phyloP scores from a whole-genome alignment of 2,113 vertebrate species.

The human (Homo sapiens) region GRCh38 chr11:128545501-128546000 shows the following conservation, averaged over 20 bases:
- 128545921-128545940: background rate
- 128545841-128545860: background rate
- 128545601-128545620: background rate
- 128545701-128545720: background rate
- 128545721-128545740: background rate
- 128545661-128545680: constrained; percentile 10
- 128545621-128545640: background rate
- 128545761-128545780: background rate
- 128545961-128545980: background rate
- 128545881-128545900: background rate
- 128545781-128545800: background rate
- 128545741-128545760: background rate
- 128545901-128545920: background rate
- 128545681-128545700: background rate
- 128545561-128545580: background rate
- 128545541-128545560: background rate
- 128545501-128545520: background rate
- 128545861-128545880: background rate
- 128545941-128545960: background rate
- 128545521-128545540: background rate
- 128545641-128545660: background rate
- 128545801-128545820: background rate
- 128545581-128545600: background rate
- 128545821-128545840: background rate
- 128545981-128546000: background rate